Percentiles rank a stretch among this genome's conserved stretches.
These are phyloP conservation scores for Rutilus rutilus DNA, from an alignment of 2,113 vertebrate species.

Conservation along the genomic window DNA sequence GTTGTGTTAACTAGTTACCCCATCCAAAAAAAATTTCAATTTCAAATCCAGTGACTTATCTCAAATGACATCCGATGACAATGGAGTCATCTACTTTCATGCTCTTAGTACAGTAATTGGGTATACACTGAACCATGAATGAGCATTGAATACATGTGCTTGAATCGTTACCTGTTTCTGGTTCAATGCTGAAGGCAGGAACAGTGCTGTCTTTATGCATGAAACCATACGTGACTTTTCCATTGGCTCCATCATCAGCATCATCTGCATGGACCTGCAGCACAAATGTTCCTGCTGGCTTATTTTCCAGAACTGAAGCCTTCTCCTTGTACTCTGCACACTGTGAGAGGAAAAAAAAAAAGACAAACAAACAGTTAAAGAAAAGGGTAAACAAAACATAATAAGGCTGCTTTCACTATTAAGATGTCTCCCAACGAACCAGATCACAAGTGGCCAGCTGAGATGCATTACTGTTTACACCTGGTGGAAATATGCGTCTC, in stretches of 20 bases:
- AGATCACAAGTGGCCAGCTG: neutral
- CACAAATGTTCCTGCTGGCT: conserved; percentile 83
- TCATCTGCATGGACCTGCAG: conserved; percentile 86
- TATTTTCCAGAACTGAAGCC: conserved; percentile 86
- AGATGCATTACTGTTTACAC: neutral
- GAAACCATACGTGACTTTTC: conserved; percentile 87
- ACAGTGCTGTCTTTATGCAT: conserved; percentile 86
- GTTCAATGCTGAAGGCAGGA: conserved; percentile 86
- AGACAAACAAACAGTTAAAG: neutral
- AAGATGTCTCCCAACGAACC: neutral
- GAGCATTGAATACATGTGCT: neutral
- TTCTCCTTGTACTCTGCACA: conserved; percentile 85
- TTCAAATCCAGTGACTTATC: neutral
- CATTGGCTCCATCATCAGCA: conserved; percentile 86
- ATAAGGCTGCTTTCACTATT: neutral
- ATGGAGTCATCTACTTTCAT: neutral
- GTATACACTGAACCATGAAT: neutral
- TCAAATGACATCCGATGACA: neutral
- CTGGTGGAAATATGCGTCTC: neutral
- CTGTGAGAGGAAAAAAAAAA: conserved; percentile 62
- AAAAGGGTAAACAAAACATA: neutral
- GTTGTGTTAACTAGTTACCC: neutral
- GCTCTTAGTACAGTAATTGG: neutral
- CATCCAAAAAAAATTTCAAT: neutral
- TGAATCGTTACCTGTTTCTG: conserved; percentile 80